Evolutionary conservation across 2,888 invertebrate genomes (phyloP).

Genomic region (Sesamia inferens): DNA sequence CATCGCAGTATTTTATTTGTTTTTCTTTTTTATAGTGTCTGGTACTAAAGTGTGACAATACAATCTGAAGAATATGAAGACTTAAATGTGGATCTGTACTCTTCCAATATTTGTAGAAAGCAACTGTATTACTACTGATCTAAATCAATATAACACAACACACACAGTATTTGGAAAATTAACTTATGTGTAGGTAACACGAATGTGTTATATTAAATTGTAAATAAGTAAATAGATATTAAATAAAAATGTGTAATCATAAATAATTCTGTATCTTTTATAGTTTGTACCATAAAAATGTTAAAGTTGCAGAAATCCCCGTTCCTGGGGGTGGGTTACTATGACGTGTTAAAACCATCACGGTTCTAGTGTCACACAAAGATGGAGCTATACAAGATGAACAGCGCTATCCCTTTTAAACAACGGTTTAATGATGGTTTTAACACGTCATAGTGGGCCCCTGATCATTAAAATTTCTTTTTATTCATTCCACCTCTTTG

Average conservation of each 20-base stretch:
- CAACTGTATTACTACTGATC: neutral
- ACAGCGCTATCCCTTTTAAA: too few species aligned
- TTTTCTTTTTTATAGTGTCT: slow-evolving; percentile 35
- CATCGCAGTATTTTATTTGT: neutral
- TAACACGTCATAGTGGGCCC: too few species aligned
- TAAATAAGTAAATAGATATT: slow-evolving; percentile 35
- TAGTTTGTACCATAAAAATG: neutral
- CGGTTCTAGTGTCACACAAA: too few species aligned
- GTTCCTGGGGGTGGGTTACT: neutral
- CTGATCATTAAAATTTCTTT: neutral
- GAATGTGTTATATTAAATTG: slow-evolving; percentile 12
- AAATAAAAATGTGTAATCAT: neutral
- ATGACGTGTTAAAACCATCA: too few species aligned
- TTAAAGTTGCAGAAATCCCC: neutral
- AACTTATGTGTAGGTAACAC: neutral
- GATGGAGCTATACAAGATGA: too few species aligned
- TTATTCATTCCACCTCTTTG: neutral
- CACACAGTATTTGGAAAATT: neutral
- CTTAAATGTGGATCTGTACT: neutral
- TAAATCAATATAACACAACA: too few species aligned
- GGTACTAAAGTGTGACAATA: slow-evolving; percentile 23
- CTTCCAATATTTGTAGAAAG: neutral
- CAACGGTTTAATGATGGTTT: too few species aligned
- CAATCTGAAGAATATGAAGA: neutral
- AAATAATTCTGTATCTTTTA: neutral